Evolutionary conservation across 1,140 invertebrate species (phyloP).

Genomic region (Temnothorax nylanderi): DNA sequence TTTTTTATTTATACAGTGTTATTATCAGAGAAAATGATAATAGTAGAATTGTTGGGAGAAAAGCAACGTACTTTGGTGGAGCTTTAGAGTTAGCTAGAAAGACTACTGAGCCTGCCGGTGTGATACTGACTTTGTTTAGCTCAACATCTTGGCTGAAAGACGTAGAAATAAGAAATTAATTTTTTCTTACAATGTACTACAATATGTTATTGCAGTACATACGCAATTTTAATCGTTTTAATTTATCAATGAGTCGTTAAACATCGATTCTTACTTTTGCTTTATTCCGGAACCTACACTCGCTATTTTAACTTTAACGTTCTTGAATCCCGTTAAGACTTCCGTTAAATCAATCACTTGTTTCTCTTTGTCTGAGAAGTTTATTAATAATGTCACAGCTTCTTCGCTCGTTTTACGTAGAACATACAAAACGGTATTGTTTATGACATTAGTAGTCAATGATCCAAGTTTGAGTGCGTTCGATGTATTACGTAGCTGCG

Average conservation of each 20-base stretch:
- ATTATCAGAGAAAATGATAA: background rate
- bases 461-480: slow-evolving; percentile 81
- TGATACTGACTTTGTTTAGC: slow-evolving; percentile 35
- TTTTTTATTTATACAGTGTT: background rate
- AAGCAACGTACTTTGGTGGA: background rate
- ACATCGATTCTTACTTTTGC: slow-evolving; percentile 81
- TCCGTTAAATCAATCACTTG: slow-evolving; percentile 80
- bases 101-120: slow-evolving; percentile 65
- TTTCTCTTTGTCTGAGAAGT: slow-evolving; percentile 80
- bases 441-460: slow-evolving; percentile 76
- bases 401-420: slow-evolving; percentile 71
- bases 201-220: background rate
- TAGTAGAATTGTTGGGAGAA: slow-evolving; percentile 11
- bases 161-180: slow-evolving; percentile 19
- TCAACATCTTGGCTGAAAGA: slow-evolving; percentile 66
- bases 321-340: background rate
- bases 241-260: background rate
- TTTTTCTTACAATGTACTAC: background rate
- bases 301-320: slow-evolving; percentile 75
- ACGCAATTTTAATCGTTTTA: background rate
- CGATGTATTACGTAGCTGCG: slow-evolving; percentile 78
- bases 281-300: slow-evolving; percentile 82
- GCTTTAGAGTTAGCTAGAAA: slow-evolving; percentile 45
- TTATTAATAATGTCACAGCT: slow-evolving; percentile 85
- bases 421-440: slow-evolving; percentile 71